These are phyloP conservation scores for Pardalotus punctatus DNA, from an alignment of 2,113 vertebrate species.

Conservation along the genomic window DNA sequence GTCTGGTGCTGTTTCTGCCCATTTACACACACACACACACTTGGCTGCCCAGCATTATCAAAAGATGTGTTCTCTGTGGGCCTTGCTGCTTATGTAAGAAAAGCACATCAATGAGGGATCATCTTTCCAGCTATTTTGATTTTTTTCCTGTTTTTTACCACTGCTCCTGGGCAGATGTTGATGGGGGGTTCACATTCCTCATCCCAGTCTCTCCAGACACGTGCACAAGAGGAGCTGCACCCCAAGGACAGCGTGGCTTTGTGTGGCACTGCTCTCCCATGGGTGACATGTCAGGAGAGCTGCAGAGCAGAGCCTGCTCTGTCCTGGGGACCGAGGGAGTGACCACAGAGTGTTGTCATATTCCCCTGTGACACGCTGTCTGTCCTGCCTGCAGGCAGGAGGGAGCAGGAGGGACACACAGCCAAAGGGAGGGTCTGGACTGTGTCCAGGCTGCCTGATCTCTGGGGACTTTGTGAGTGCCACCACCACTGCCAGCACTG, in stretches of 20 bases:
- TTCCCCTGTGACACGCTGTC: not conserved
- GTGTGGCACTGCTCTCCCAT: not conserved
- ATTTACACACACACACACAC: not conserved
- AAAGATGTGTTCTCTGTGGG: not conserved
- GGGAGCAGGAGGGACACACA: not conserved
- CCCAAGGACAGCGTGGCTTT: not conserved
- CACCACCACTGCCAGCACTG: not conserved
- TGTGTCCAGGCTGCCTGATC: not conserved
- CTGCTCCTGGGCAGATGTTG: not conserved
- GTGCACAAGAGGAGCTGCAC: not conserved
- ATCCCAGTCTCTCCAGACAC: not conserved
- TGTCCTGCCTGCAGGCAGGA: not conserved
- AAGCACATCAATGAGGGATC: not conserved
- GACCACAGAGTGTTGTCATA: not conserved
- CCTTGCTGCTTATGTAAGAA: not conserved
- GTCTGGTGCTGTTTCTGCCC: not conserved
- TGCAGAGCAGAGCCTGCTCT: not conserved
- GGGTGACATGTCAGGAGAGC: accelerated
- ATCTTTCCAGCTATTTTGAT: not conserved
- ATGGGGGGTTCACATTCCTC: not conserved
- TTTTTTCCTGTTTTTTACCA: not conserved
- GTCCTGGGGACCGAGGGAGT: not conserved
- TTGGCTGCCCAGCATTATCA: not conserved
- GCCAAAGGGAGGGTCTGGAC: not conserved
- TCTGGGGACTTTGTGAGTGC: not conserved